Evolutionary conservation across 1,140 invertebrate genomes (phyloP), one percentile per base, ranked within the genome.

Genomic region (Anastrepha obliqua): DNA sequence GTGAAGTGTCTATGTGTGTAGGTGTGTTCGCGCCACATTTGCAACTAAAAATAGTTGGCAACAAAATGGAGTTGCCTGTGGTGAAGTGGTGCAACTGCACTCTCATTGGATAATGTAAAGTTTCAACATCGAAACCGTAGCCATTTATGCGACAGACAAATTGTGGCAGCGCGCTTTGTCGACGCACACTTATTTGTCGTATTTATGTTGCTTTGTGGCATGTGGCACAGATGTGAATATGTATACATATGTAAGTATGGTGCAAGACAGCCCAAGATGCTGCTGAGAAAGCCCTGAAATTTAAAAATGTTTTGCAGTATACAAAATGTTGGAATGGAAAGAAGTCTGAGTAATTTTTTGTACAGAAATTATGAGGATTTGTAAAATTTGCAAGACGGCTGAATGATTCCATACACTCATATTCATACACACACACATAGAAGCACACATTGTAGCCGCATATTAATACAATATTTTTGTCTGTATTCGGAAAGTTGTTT

Each of bases 41-140:
- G 74, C 17, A 20, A 55, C 74, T 81, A 81, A 81, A 81, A 81
- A 81, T 81, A 81, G 74, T 81, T 81, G 74, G n/a, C 74, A 81
- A 81, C 74, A 81, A 81, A 81, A 81, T 81, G 74, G 74, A 81
- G 74, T 81, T 81, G 17, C 8, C 60, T 3, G 6, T 78, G 17
- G 2, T 51, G 70, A 78, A 42, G 44, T 8, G 17, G 44, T 15
- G n/a, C 74, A n/a, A 47, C 44, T 51, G 74, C 74, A 81, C 47
- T 42, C 74, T 81, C 55, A 81, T 81, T 81, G 74, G 74, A 47
- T 20, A 55, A 51, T 9, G 74, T 29, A 81, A 81, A 81, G 44
- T 81, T 81, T 81, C 47, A 81, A 29, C 74, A 55, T 55, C 55
- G 44, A 81, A 81, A 81, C 15, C 44, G n/a, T 9, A 55, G 74